Evolutionary conservation across 2,888 invertebrate species (phyloP), one percentile per base, ranked within the genome.

Genomic region (Nineta flava): DNA sequence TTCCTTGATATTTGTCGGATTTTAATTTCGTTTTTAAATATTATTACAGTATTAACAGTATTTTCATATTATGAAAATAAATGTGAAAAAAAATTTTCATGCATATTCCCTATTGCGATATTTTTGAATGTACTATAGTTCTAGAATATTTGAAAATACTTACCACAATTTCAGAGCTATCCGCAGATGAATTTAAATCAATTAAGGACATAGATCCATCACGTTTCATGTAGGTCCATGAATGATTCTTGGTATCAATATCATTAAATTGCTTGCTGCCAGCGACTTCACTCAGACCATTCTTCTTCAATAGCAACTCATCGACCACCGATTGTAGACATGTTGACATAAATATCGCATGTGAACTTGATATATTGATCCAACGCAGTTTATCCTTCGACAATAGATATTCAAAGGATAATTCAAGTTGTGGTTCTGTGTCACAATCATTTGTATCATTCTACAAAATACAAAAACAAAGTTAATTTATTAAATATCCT

Each of bases 321-420:
- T 95, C 92, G 1, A 97, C 96, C 77, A 97, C 91, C 6, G 88
- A 85, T 74, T 95, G 88, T 51, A 99, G 73, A 63, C 93, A 93
- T 50, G 94, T 86, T 31, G 95, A 95, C 76, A 99, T 91, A 53
- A 97, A 76, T 64, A 96, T 94, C 1, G 95, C 91, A 69, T 91
- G 87, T 55, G 88, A 83, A 57, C 92, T 94, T 49, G 80, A 76
- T 57, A 97, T 77, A 17, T 91, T 92, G 54, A 97, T 83, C 96
- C 96, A 96, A 62, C 91, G 84, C 52, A 97, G 73, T 55, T 85
- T 84, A 63, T 95, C 91, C 68, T 86, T 90, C 26, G 85, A 82
- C 71, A 95, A 79, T 51, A 96, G 76, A 73, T 96, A 96, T 68
- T 96, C 95, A 66, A 96, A 95, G 0, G 94, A 90, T 49, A 96